Conservation (phyloP, 30 jellyfish, hydroid and myxozoan genomes). For the Kudoa iwatai region DNA sequence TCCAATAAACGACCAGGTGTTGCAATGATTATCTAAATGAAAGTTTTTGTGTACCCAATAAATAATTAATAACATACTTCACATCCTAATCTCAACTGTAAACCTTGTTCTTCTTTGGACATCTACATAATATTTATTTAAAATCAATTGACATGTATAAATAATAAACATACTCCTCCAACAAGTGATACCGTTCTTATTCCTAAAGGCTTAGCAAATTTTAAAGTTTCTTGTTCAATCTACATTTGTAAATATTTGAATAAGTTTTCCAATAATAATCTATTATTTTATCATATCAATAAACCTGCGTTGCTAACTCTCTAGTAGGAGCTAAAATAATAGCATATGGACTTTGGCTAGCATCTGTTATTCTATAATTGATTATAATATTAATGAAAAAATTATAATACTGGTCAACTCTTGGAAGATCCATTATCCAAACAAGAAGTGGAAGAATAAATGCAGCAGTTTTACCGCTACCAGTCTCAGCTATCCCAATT, state of each 20-base stretch:
- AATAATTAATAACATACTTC: too few relatives aligned
- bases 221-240: slow-evolving; percentile 74
- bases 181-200: slow-evolving; percentile 47
- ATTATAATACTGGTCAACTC: slow-evolving; percentile 13
- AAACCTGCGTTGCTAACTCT: slow-evolving; percentile 84
- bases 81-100: slow-evolving; percentile 58
- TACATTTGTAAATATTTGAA: slow-evolving; percentile 1
- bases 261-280: too few relatives aligned
- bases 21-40: slow-evolving; percentile 50
- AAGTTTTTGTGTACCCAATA: too few relatives aligned
- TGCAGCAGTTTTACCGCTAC: slow-evolving; percentile 98
- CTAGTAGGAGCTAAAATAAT: slow-evolving; percentile 84
- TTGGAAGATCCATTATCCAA: slow-evolving; percentile 70
- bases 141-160: too few relatives aligned
- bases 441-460: slow-evolving; percentile 49
- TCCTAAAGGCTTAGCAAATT: slow-evolving; percentile 38
- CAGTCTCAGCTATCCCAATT: slow-evolving; percentile 93
- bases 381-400: neutral
- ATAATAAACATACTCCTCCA: slow-evolving; percentile 97
- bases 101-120: slow-evolving; percentile 84
- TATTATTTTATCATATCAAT: too few relatives aligned
- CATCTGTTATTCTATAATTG: slow-evolving; percentile 4
- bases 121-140: slow-evolving; percentile 3
- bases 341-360: slow-evolving; percentile 76
- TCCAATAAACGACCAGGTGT: slow-evolving; percentile 92